Evolutionary conservation across 2,888 invertebrate species (phyloP), one percentile per base, ranked within the genome.

Genomic region (Drosophila merina): DNA sequence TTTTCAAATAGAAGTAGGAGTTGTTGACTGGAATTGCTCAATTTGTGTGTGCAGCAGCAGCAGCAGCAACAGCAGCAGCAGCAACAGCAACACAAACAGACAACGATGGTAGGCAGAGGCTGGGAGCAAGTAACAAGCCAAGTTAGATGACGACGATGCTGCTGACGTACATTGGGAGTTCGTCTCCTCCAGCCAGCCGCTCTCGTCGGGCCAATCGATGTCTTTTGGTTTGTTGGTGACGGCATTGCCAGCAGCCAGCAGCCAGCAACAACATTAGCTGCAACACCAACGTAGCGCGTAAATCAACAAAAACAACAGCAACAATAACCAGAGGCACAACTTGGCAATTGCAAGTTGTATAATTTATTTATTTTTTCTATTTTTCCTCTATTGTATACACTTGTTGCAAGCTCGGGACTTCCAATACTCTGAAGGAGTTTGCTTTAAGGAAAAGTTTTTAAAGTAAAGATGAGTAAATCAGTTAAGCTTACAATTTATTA

Each of bases 21-120:
- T 84, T 86, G 79, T 86, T 83, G 86, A 82, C 86, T 87, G 79
- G 86, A 88, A 84, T 88, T 84, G 84, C 88, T 88, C 88, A 84
- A 84, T 84, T 84, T 88, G 86, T 82, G 87, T 81, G 81, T 76
- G 70, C 76, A 57, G 72, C 62, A 57, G 44, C 58, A 60, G 67
- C 64, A 52, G 54, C 71, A 40, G 28, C 64, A 47, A 51, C 58
- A 60, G 67, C 64, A 52, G 54, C 71, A 40, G 28, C 64, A 57
- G 25, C 73, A 48, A 25, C 57, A 67, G n/a, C 51, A 56, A 50
- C 70, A 69, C 42, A 54, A 40, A 70, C 56, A 55, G 56, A 42
- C 56, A 63, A 33, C 56, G 20, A 55, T 48, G 52, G 62, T 52
- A 54, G 66, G 66, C 62, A 62, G 55, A 66, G 60, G 52, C 38